Evolutionary conservation across 2,113 vertebrate genomes (phyloP).

Genomic region (Salminus brasiliensis): DNA sequence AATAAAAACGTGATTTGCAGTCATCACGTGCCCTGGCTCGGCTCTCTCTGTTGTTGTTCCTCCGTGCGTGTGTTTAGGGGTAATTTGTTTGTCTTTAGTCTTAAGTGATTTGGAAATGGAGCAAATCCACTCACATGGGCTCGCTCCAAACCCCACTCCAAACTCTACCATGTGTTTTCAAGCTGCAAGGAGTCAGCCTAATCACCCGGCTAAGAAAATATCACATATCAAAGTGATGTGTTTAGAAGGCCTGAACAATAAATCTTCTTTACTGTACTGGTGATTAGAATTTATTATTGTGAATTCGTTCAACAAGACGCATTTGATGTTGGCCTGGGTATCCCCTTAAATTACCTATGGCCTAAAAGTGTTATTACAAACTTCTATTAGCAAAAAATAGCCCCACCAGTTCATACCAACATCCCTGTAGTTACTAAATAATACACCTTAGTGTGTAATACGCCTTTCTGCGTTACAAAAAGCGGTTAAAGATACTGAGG

Average conservation of each 20-base stretch:
- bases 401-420: too few relatives aligned
- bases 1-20: constrained; percentile 31
- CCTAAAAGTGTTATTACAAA: too few relatives aligned
- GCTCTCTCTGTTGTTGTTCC: constrained; percentile 4
- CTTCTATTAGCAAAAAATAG: too few relatives aligned
- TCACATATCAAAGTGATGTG: background rate
- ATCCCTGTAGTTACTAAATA: too few relatives aligned
- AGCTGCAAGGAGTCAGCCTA: background rate
- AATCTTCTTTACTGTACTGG: background rate
- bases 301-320: background rate
- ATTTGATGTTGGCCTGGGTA: background rate
- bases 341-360: background rate
- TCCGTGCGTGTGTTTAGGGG: constrained; percentile 4
- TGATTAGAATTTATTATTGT: background rate
- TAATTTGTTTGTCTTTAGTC: constrained; percentile 39
- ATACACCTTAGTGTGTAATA: too few relatives aligned
- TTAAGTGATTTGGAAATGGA: constrained; percentile 40
- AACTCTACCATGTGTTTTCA: constrained; percentile 15
- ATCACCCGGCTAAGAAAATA: background rate
- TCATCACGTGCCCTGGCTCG: constrained; percentile 9
- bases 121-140: constrained; percentile 25
- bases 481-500: too few relatives aligned
- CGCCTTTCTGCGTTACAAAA: too few relatives aligned
- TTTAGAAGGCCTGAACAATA: background rate
- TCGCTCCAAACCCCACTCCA: background rate